Percentiles rank a stretch among this genome's conserved stretches.
These are phyloP conservation scores for Orchesella cincta DNA, from an alignment of 1,140 invertebrate species.

Conservation along the genomic window DNA sequence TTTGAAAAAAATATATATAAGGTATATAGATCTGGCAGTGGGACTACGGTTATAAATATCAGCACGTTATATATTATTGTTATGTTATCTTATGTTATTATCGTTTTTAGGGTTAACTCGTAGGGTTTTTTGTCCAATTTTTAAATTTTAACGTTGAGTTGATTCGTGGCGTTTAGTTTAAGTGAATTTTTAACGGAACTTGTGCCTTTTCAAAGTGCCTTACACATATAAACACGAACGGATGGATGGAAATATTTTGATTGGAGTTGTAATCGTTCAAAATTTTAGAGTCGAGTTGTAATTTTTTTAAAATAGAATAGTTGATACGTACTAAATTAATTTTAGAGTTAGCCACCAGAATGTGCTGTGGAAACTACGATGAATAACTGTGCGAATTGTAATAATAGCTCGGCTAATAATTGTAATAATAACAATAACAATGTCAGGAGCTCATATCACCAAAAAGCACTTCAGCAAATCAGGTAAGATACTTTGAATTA, in stretches of 20 bases:
- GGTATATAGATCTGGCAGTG: neutral
- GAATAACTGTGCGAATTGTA: constrained; percentile 17
- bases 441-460: constrained; percentile 40
- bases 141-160: too few species aligned
- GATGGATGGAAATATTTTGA: neutral
- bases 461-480: constrained; percentile 50
- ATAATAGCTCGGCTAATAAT: neutral
- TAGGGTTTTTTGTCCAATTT: too few species aligned
- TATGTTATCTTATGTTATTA: too few species aligned
- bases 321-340: neutral
- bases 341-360: too few species aligned
- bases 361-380: neutral
- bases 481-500: constrained; percentile 41
- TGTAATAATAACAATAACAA: neutral
- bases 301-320: neutral
- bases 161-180: too few species aligned
- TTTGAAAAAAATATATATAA: constrained; percentile 3
- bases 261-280: neutral
- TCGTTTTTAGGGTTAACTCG: too few species aligned
- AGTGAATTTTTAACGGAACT: neutral
- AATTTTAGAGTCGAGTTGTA: neutral
- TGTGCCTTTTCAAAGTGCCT: neutral
- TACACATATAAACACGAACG: neutral
- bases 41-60: too few species aligned
- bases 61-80: too few species aligned